Base-by-base conservation (phyloP, 2,797 vertebrate species). In the Chelonia mydas region DNA sequence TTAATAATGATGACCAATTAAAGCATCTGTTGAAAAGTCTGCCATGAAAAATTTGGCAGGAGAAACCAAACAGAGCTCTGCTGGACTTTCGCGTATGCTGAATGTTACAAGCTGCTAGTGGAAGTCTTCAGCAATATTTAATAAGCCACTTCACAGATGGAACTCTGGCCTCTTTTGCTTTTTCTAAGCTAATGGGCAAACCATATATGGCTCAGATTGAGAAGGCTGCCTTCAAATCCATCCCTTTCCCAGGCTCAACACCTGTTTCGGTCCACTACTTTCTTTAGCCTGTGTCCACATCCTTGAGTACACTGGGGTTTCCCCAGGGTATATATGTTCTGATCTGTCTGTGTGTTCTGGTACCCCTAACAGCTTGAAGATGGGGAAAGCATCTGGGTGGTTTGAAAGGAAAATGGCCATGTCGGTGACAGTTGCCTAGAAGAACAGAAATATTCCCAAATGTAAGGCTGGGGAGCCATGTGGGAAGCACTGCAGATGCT, bases 1-100 rank as follows among this genome's bases (percentile, higher is more conserved):
- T 93, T 95, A 95, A 96, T 94, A 96, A 95, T 33, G 84, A 96
- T 89, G 87, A 81, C 96, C 86, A 96, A 76, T 97, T 96, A 96
- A 95, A 89, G 83, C 54, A 93, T 85, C 83, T 86, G 84, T 59
- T 86, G 47, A 45, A 49, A 57, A 84, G 74, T 50, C 92, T 91
- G 79, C 72, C 92, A 51, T 95, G 88, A 91, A 95, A 92, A 93
- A 25, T 92, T 0, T 95, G 82, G 87, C 33, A 81, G 50, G 76
- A 80, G 86, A 91, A 90, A 82, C 1, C 37, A 50, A 55, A 83
- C 47, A 53, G 57, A 23, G 11, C 76, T 92, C 88, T 76, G 77
- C 51, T 87, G 82, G 33, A 91, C 7, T 19, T 82, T 92, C 89
- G 74, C 55, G 50, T 65, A 77, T 55, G 50, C 11, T 1, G 7